Evolutionary conservation across 2,113 vertebrate genomes (phyloP), one percentile per base, ranked within the genome.

Genomic region (Sardina pilchardus): DNA sequence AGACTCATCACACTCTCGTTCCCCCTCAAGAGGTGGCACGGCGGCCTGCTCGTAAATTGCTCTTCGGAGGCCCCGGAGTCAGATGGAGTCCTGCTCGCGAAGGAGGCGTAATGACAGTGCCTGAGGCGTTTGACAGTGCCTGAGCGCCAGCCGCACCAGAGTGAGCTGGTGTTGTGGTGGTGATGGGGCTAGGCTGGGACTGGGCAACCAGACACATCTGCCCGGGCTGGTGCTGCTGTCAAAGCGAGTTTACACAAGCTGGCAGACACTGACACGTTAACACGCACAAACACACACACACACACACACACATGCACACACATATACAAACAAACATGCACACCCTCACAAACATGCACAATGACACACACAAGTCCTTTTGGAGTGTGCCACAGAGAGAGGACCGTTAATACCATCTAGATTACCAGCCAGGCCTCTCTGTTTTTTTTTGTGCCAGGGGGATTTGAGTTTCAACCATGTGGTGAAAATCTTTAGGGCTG

Each of bases 401-500:
- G 26, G n/a, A 10, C 67, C 67, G 36, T 75, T 75, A 75, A 75
- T 75, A 75, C 67, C 67, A 26, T 75, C 26, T 75, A 75, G 67
- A 75, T 75, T 34, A 36, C 67, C 26, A 30, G 26, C 63, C 82
- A 56, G 82, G 17, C 82, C 47, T 12, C 21, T 34, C 12, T 12
- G 26, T 14, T 75, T 75, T 67, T 56, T 56, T 17, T n/a, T n/a
- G 82, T 56, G 47, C 26, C 43, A 84, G 48, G 63, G 36, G 50
- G 63, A 43, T 47, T 86, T 82, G 53, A 17, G 63, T 84, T 86
- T 84, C 83, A 82, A 83, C 82, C 81, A 84, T 86, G 63, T 86
- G 88, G 84, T 59, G n/a, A 82, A 83, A 85, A 82, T 84, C 81
- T 88, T 84, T 78, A 78, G 45, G 56, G n/a, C 75, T 86, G 81